Base-by-base conservation (phyloP, 1,140 invertebrate genomes). In the Trissolcus basalis region DNA sequence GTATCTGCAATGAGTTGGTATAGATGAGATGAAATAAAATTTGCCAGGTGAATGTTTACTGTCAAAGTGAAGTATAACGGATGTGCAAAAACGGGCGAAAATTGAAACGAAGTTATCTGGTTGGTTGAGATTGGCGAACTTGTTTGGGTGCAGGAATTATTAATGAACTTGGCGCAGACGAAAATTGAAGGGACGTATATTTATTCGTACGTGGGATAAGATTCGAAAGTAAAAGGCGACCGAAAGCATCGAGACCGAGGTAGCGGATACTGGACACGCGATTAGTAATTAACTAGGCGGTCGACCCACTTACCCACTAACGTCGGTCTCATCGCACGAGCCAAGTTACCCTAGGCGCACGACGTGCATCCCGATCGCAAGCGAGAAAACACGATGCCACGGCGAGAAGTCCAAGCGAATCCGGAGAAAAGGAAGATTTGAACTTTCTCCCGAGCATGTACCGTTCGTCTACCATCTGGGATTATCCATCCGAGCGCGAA, bases 241-340 rank as follows among this genome's bases (percentile, higher is more conserved):
- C 61, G 58, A 71, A 68, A 65, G 65, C 63, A 36, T 41, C 15
- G 64, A 44, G 56, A 74, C 72, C 63, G 55, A 60, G 56, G 68
- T 72, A 67, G 51, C 74, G 65, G 68, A 77, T 78, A 72, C 63
- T 71, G 70, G 64, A 71, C 74, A 69, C 74, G 61, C 71, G 72
- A 84, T 81, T 82, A 77, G 80, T 81, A 85, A 85, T 84, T 86
- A 86, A 82, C 79, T 80, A 81, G 79, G 82, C 79, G 67, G 58
- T 75, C 61, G 85, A 80, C 85, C 85, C 77, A 88, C 85, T 88
- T 87, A 87, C 86, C 86, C 85, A 87, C 84, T 88, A 87, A 87
- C 83, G 78, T 39, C 60, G 69, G 65, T 67, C 69, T 75, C 60
- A 48, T 50, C 54, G 54, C 51, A 14, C 60, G 44, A 63, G 53